phyloP scores from a whole-genome alignment of 2,888 invertebrate genomes.

The Bruchidius siliquastri region DNA sequence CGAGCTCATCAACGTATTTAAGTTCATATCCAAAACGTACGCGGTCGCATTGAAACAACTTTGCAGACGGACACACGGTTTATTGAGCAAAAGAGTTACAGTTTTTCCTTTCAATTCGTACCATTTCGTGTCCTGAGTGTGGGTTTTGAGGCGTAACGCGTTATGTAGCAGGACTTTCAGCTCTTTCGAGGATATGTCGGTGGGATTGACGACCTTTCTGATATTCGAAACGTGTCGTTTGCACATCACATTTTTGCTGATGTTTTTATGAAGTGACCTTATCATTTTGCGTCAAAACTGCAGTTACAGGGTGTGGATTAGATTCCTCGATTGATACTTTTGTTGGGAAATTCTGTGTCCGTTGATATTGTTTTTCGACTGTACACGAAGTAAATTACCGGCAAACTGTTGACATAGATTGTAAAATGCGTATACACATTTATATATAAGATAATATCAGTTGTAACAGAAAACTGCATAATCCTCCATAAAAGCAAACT shows the following conservation, averaged over 20 bases:
- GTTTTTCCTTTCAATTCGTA: slow-evolving; percentile 2
- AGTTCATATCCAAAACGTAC: slow-evolving; percentile 8
- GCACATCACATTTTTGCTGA: not conserved
- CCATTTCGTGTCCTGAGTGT: not conserved
- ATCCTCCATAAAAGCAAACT: too few species aligned
- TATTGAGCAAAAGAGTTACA: slow-evolving; percentile 8
- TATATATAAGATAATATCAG: too few species aligned
- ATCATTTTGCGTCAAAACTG: not conserved
- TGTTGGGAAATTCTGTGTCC: too few species aligned
- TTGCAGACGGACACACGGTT: slow-evolving; percentile 12
- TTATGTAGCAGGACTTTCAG: not conserved
- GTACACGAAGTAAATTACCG: too few species aligned
- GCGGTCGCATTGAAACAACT: slow-evolving; percentile 9
- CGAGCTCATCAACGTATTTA: slow-evolving; percentile 7
- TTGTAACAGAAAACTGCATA: too few species aligned
- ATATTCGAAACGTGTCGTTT: not conserved
- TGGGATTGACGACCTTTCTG: not conserved
- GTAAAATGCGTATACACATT: too few species aligned
- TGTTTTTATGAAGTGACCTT: not conserved
- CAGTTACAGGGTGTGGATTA: not conserved
- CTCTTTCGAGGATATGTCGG: not conserved
- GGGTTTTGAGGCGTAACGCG: not conserved
- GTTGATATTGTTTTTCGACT: too few species aligned
- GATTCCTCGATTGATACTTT: too few species aligned
- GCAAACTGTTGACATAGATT: too few species aligned